Percentiles rank a stretch among this genome's conserved stretches.
Evolutionary conservation across 2,797 vertebrate species (phyloP).

Genomic region (Benthosema pterotum): DNA sequence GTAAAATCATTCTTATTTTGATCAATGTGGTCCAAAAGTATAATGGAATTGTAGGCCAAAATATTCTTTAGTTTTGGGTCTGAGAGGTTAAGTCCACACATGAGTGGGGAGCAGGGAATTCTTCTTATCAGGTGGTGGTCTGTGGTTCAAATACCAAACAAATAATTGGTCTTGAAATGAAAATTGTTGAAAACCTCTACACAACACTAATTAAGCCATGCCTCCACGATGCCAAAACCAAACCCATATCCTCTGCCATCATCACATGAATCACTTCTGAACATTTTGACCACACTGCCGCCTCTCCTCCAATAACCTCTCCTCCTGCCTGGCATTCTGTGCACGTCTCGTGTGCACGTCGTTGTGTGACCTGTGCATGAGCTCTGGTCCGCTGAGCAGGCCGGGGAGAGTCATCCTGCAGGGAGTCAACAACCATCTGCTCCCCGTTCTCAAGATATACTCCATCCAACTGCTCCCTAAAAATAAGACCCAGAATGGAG

Average conservation of each 20-base stretch:
- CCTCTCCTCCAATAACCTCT: constrained; percentile 10
- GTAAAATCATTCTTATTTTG: too few species aligned
- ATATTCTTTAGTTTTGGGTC: too few species aligned
- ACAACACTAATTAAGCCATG: too few species aligned
- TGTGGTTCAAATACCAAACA: too few species aligned
- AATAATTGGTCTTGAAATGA: too few species aligned
- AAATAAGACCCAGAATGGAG: not conserved
- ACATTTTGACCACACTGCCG: constrained; percentile 34
- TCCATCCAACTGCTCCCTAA: constrained; percentile 12
- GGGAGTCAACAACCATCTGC: constrained; percentile 62
- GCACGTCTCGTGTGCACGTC: constrained; percentile 20
- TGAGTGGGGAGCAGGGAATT: too few species aligned
- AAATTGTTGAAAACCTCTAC: too few species aligned
- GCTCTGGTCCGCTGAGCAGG: constrained; percentile 39
- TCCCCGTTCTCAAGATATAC: constrained; percentile 39
- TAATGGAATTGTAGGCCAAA: too few species aligned
- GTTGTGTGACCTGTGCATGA: constrained; percentile 45
- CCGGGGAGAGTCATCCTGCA: constrained; percentile 43
- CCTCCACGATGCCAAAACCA: not conserved
- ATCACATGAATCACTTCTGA: constrained; percentile 21
- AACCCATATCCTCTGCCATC: constrained; percentile 37
- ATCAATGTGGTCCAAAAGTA: too few species aligned
- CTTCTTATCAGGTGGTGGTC: too few species aligned
- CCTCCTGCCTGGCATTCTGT: constrained; percentile 25
- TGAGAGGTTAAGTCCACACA: too few species aligned